Percentiles rank a stretch among this genome's conserved stretches.
phyloP scores from a whole-genome alignment of 2,888 invertebrate genomes.

The Cosmia trapezina region DNA sequence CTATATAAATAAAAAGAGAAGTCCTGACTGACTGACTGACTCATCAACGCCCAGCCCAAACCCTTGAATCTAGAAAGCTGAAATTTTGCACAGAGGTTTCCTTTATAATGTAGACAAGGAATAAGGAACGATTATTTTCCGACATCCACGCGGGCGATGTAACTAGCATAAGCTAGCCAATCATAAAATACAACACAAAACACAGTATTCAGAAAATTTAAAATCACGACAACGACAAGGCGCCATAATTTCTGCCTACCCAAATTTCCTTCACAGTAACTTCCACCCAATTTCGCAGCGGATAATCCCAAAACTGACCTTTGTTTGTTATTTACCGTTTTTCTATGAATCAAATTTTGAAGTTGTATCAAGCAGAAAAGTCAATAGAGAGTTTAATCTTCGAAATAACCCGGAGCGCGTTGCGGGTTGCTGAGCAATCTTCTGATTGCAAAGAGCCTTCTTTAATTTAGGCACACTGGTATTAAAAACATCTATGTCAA shows the following conservation, averaged over 20 bases:
- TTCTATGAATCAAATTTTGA: constrained; percentile 59
- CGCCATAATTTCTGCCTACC: constrained; percentile 21
- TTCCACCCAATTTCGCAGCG: constrained; percentile 32
- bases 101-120: too few relatives aligned
- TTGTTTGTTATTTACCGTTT: constrained; percentile 59
- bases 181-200: background rate
- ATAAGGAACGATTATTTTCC: too few relatives aligned
- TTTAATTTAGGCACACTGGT: too few relatives aligned
- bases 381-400: constrained; percentile 65
- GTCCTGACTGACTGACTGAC: too few relatives aligned
- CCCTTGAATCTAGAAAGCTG: too few relatives aligned
- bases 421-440: constrained; percentile 35
- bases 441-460: background rate
- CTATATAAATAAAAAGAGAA: too few relatives aligned
- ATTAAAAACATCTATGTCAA: too few relatives aligned
- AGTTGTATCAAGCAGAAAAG: constrained; percentile 60
- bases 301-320: constrained; percentile 59
- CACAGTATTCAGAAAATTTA: background rate
- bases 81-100: too few relatives aligned
- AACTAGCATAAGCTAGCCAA: too few relatives aligned
- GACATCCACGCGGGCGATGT: too few relatives aligned
- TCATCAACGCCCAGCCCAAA: too few relatives aligned
- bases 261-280: constrained; percentile 27
- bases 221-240: background rate
- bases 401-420: constrained; percentile 54